Percentiles rank a stretch among this genome's conserved stretches.
Evolutionary conservation across 2,113 vertebrate genomes (phyloP).

Genomic region (Cacatua alba): DNA sequence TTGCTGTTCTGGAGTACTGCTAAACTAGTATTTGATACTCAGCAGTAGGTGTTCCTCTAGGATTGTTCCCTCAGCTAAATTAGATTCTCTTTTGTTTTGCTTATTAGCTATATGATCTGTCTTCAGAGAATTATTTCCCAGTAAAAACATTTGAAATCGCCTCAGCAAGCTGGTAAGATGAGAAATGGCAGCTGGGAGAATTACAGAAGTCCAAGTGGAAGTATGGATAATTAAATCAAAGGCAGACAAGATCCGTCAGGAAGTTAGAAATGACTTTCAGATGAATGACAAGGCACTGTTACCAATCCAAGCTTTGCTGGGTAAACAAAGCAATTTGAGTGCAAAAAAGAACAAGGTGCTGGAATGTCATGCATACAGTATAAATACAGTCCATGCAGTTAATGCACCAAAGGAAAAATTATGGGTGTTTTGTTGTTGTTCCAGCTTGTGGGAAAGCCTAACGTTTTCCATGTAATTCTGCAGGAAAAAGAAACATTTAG

Average conservation of each 20-base stretch:
- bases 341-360: background rate
- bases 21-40: background rate
- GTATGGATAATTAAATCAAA: slow-evolving; percentile 3
- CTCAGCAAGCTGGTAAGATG: background rate
- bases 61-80: background rate
- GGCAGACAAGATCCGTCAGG: background rate
- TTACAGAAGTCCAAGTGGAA: background rate
- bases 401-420: slow-evolving; percentile 31
- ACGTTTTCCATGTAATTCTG: background rate
- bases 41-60: background rate
- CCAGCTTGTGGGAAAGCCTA: background rate
- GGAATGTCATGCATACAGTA: background rate
- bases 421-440: background rate
- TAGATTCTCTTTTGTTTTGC: background rate
- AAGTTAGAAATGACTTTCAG: slow-evolving; percentile 22
- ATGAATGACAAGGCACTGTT: slow-evolving; percentile 37
- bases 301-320: background rate
- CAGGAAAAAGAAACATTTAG: background rate
- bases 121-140: background rate
- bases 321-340: slow-evolving; percentile 7
- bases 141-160: background rate
- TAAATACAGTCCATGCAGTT: background rate
- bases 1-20: background rate
- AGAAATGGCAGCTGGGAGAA: background rate
- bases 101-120: background rate